phyloP scores from a whole-genome alignment of 2,888 invertebrate genomes.

The Cantharis rufa region DNA sequence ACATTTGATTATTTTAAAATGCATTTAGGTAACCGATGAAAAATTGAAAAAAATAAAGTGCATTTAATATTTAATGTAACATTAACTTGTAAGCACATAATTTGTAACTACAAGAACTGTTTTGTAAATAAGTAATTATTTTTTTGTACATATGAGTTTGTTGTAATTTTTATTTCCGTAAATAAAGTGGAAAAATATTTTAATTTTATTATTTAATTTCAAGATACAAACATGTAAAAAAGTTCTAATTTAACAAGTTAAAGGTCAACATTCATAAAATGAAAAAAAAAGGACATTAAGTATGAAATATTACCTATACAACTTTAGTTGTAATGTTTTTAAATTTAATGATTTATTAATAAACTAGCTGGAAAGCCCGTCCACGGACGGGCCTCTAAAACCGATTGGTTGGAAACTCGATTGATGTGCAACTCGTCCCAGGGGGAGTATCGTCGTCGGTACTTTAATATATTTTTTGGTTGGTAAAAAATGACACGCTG shows the following conservation, averaged over 20 bases:
- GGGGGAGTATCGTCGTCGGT: no score
- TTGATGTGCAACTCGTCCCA: no score
- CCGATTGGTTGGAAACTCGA: no score
- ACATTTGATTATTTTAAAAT: slow-evolving; percentile 1
- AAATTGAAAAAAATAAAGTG: neutral
- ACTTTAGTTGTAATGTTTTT: no score
- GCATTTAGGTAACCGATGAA: neutral
- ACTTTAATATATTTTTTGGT: no score
- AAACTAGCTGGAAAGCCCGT: no score
- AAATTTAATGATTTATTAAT: no score
- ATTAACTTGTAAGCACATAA: slow-evolving; percentile 1
- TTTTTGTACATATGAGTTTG: slow-evolving; percentile 22
- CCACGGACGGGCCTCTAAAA: no score
- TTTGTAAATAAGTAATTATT: slow-evolving; percentile 15
- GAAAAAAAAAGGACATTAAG: no score
- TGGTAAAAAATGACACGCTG: no score
- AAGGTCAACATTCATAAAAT: no score
- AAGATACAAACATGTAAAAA: neutral
- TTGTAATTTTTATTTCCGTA: slow-evolving; percentile 18
- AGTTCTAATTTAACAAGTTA: neutral
- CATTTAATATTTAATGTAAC: neutral
- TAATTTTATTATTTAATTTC: neutral
- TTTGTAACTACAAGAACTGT: slow-evolving; percentile 9
- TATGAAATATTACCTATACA: no score
- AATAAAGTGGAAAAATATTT: neutral